Evolutionary conservation across 2,888 invertebrate species (phyloP), one percentile per base, ranked within the genome.

Genomic region (Acrobasis suavella): DNA sequence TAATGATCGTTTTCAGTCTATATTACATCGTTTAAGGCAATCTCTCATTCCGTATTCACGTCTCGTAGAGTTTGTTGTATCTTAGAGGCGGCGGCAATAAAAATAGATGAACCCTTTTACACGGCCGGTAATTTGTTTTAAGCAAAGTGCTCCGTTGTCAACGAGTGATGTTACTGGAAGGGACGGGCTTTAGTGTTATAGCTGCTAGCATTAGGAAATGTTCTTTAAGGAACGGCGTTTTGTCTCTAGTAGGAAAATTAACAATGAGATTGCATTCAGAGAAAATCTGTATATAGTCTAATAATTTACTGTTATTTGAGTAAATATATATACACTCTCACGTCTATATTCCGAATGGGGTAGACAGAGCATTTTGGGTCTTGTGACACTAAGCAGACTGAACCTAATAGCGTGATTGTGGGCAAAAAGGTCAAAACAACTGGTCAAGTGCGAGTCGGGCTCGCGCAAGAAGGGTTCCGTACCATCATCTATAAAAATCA

Each of bases 81-180:
- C 60, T 62, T 67, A 67, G 64, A 68, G 67, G 64, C 58, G 58
- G 60, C 46, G 62, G 50, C 76, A 74, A 78, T 80, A 82, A 81
- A 82, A 82, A 78, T 80, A 80, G 75, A 81, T 79, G 76, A 78
- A 80, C 78, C 77, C 78, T 78, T 79, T 62, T 78, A 72, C 71
- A 72, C 65, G 65, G 64, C 71, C 65, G 70, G 76, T 81, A 83
- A 85, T 83, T 83, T 83, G 80, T 80, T 82, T 81, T 76, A 79
- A 76, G 81, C 72, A 77, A 82, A 83, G 79, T 80, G 79, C 64
- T 55, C 51, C 60, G 42, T 22, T 42, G 56, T 17, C 42, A 56
- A 16, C 17, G 42, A 55, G 10, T 16, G 38, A 56, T 68, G 66
- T n/a, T 67, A 42, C 55, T 56, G 42, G 39, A 56, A 56, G 55